phyloP scores from a whole-genome alignment of 1,140 invertebrate genomes.

The Mamestra configurata region DNA sequence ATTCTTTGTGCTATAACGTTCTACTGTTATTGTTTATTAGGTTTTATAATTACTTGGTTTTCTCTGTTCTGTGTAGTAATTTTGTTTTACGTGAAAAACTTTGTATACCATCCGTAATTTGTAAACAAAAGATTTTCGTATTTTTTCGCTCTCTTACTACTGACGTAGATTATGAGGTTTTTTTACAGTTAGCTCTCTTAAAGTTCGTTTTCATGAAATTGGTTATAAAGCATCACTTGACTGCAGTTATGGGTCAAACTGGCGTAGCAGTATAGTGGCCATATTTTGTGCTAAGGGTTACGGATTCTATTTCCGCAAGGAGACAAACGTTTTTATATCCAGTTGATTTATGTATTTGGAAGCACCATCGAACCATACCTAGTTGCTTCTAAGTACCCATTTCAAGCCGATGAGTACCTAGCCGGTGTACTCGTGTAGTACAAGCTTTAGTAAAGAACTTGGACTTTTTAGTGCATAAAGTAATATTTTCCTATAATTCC shows the following conservation, averaged over 20 bases:
- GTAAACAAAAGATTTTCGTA: no score
- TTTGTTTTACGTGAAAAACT: no score
- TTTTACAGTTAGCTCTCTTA: no score
- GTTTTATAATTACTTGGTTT: constrained; percentile 36
- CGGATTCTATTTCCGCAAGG: constrained; percentile 27
- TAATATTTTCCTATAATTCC: no score
- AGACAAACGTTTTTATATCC: constrained; percentile 19
- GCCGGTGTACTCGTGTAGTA: no score
- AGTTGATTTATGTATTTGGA: constrained; percentile 3
- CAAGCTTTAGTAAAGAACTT: no score
- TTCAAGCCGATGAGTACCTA: background rate
- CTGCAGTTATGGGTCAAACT: constrained; percentile 21
- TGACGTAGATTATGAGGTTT: no score
- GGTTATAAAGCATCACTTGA: no score
- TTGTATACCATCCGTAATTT: no score
- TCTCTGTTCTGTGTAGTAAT: background rate
- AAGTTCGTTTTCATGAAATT: no score
- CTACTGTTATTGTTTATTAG: constrained; percentile 45
- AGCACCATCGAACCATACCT: background rate
- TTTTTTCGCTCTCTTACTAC: no score
- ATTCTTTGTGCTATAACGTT: constrained; percentile 48
- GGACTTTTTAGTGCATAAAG: no score
- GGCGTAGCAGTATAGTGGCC: constrained; percentile 12
- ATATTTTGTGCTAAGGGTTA: constrained; percentile 36
- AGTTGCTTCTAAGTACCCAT: background rate